Base-by-base conservation (phyloP, 2,888 invertebrate species). In the Trachelus troglodyta region DNA sequence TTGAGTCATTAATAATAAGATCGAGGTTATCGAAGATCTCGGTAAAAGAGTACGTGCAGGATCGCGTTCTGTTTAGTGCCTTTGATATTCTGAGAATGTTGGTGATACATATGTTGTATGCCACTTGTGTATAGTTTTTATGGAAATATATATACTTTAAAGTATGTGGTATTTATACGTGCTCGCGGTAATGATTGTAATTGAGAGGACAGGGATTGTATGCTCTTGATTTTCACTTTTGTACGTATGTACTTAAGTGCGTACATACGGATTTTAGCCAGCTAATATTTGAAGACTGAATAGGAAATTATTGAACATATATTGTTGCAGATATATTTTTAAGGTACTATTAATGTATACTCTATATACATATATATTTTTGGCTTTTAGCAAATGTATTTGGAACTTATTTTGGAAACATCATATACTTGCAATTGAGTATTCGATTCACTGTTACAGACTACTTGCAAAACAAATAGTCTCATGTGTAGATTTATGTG, bases 1-100 rank as follows among this genome's bases (percentile, higher is more conserved):
- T 69, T 69, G 69, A 30, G 69, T 69, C 69, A 69, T 69, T 12
- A 69, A 69, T 34, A 71, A 34, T 33, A 31, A 71, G 71, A 71
- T 31, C 71, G 71, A 71, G 71, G 71, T 71, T 31, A 71, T 71
- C 71, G 71, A 71, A 71, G 56, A 56, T 23, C 23, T 56, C 9
- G 56, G 56, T 56, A 56, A 56, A 56, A 23, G 23, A 23, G 56
- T 56, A 56, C 56, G 23, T 23, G 56, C 23, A 23, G 56, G 56
- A 56, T 56, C 56, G 56, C 23, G 56, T 56, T 56, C 56, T 56
- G 23, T 56, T 56, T 9, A 56, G 56, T 56, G 56, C 56, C 56
- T 56, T 56, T 23, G 23, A 56, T 56, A 56, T 56, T 56, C 56
- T 56, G 23, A 23, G 23, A 56, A 56, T 23, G 23, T 56, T 56